Evolutionary conservation across 2,113 vertebrate genomes (phyloP).

Genomic region (Tetrao urogallus): DNA sequence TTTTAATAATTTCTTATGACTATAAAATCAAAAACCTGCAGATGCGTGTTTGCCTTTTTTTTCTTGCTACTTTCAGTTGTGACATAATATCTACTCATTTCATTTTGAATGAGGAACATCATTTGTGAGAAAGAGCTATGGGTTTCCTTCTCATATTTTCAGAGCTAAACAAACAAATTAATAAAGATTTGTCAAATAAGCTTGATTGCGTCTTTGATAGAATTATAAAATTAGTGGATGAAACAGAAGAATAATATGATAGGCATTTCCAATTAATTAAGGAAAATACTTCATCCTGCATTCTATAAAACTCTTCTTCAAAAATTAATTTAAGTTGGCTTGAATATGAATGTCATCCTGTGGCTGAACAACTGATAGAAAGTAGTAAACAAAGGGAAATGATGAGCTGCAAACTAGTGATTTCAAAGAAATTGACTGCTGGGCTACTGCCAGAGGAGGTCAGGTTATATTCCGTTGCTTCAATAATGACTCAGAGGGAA

Average conservation of each 20-base stretch:
- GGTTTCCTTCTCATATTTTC: neutral
- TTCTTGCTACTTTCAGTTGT: neutral
- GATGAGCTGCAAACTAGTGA: neutral
- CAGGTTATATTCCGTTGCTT: neutral
- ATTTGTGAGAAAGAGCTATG: neutral
- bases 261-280: conserved; percentile 35
- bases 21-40: neutral
- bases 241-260: conserved; percentile 5
- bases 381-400: conserved; percentile 30
- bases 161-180: neutral
- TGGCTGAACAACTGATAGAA: conserved; percentile 18
- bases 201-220: conserved; percentile 29
- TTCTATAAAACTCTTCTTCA: conserved; percentile 17
- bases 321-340: conserved; percentile 53
- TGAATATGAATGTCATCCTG: conserved; percentile 3
- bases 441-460: neutral
- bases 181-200: conserved; percentile 9
- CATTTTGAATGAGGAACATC: neutral
- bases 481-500: neutral
- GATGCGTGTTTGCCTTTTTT: neutral
- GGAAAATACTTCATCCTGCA: neutral
- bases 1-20: neutral
- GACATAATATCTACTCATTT: neutral
- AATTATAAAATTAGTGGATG: conserved; percentile 24
- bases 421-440: conserved; percentile 6